These are phyloP conservation scores for Mormyrus iriodes DNA, from an alignment of 2,113 vertebrate species.

Conservation along the genomic window DNA sequence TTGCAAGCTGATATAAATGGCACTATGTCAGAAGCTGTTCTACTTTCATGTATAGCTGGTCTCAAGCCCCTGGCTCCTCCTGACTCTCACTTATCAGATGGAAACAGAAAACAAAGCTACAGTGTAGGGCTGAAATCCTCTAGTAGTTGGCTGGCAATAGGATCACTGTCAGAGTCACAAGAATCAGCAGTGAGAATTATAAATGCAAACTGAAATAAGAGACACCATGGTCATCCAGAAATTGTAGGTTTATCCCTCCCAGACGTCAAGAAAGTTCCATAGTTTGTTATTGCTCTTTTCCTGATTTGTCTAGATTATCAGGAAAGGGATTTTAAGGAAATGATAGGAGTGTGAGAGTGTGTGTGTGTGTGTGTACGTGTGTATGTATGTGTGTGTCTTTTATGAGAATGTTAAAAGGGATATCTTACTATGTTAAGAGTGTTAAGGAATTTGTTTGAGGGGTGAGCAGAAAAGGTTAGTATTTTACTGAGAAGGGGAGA, in stretches of 20 bases:
- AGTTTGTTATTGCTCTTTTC: background rate
- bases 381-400: slow-evolving; percentile 13
- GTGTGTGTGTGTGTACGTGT: background rate
- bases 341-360: background rate
- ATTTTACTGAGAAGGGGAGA: slow-evolving; percentile 68
- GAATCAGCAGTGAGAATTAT: background rate
- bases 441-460: slow-evolving; percentile 46
- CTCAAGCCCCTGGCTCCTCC: background rate
- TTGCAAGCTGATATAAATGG: background rate
- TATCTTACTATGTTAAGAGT: slow-evolving; percentile 24
- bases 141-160: slow-evolving; percentile 61
- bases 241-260: background rate
- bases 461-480: slow-evolving; percentile 67
- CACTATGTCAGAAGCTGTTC: background rate
- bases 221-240: background rate
- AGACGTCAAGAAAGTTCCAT: background rate
- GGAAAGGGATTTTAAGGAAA: background rate
- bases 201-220: background rate
- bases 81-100: background rate
- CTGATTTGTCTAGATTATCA: slow-evolving; percentile 29
- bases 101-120: background rate
- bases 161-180: slow-evolving; percentile 15
- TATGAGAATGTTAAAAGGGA: slow-evolving; percentile 15
- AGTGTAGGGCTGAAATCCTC: slow-evolving; percentile 18
- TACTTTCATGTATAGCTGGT: background rate